Conservation (phyloP, 1,140 invertebrate genomes). For the Trinorchestia longiramus region DNA sequence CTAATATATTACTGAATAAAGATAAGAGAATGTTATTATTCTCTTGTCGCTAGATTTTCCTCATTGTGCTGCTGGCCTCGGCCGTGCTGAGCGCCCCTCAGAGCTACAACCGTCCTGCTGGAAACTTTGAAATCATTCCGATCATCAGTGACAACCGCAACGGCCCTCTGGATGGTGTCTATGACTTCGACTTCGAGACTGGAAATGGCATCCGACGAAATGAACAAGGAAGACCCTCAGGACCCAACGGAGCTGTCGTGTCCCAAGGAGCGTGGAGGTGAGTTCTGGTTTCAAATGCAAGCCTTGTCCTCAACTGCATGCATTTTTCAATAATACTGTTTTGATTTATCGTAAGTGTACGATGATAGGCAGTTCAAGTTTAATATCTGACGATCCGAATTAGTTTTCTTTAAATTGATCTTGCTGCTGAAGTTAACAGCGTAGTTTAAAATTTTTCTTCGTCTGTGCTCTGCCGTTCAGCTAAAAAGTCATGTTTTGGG, state of each 20-base stretch:
- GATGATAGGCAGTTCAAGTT: too few relatives aligned
- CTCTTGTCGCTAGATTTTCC: neutral
- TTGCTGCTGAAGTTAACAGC: neutral
- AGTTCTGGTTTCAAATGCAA: neutral
- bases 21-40: too few relatives aligned
- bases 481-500: neutral
- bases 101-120: constrained; percentile 20
- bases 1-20: too few relatives aligned
- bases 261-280: constrained; percentile 50
- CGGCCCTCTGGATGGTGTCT: constrained; percentile 45
- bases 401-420: too few relatives aligned
- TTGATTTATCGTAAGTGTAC: neutral
- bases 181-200: constrained; percentile 52
- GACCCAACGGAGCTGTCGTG: constrained; percentile 44
- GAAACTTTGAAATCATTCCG: constrained; percentile 35
- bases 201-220: constrained; percentile 47
- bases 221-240: constrained; percentile 32
- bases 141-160: constrained; percentile 31
- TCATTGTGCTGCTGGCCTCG: neutral
- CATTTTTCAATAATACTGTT: neutral
- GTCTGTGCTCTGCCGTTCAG: neutral
- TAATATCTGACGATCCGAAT: too few relatives aligned
- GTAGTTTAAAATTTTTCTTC: neutral
- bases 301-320: neutral
- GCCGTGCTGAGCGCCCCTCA: constrained; percentile 32